phyloP scores from a whole-genome alignment of 2,797 vertebrate genomes.

The Channallabes apus region DNA sequence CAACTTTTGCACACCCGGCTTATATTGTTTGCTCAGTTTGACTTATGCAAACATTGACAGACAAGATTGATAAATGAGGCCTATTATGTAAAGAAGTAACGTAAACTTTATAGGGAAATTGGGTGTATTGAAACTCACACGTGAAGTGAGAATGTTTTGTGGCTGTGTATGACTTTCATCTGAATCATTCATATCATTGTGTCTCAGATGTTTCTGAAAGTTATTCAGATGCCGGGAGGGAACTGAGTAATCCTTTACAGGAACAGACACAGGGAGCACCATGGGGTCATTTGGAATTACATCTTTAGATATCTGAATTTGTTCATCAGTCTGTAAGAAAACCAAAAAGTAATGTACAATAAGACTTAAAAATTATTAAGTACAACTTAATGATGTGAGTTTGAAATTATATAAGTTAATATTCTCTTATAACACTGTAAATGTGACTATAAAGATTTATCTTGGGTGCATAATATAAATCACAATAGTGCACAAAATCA shows the following conservation, averaged over 20 bases:
- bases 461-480: not conserved
- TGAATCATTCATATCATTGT: slow-evolving; percentile 78
- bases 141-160: slow-evolving; percentile 75
- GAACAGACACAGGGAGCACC: slow-evolving; percentile 89
- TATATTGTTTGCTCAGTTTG: not conserved
- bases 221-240: slow-evolving; percentile 71
- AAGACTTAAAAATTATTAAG: not conserved
- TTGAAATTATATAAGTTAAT: not conserved
- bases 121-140: slow-evolving; percentile 72
- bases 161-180: slow-evolving; percentile 56
- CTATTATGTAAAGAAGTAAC: not conserved
- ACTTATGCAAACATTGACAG: not conserved
- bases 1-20: not conserved
- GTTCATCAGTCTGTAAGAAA: slow-evolving; percentile 83
- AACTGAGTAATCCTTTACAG: slow-evolving; percentile 79
- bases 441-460: not conserved
- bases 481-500: not conserved
- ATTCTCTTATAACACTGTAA: not conserved
- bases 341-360: slow-evolving; percentile 51
- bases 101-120: not conserved
- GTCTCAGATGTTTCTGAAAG: slow-evolving; percentile 68
- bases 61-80: slow-evolving; percentile 12
- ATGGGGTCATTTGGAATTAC: slow-evolving; percentile 74
- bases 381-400: not conserved
- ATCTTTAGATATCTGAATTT: slow-evolving; percentile 73